Conservation (phyloP, 2,113 vertebrate genomes). For the Progne subis region DNA sequence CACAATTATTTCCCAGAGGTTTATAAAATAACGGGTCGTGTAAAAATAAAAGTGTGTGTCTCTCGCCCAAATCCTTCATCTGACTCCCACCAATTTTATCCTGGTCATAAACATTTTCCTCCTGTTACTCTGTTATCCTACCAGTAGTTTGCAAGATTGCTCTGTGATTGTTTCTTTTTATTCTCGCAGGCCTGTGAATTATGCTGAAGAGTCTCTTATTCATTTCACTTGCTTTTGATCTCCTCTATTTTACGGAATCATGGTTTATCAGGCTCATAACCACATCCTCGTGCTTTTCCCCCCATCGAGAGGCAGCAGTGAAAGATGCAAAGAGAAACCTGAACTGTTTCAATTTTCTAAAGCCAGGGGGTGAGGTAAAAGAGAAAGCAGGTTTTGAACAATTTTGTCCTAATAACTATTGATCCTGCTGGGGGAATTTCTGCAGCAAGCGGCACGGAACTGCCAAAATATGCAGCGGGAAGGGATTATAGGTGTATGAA, state of each 20-base stretch:
- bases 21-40: not conserved
- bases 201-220: not conserved
- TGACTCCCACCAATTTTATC: not conserved
- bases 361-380: not conserved
- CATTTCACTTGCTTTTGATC: not conserved
- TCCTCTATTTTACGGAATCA: not conserved
- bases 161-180: not conserved
- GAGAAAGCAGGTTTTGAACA: not conserved
- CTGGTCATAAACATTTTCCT: not conserved
- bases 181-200: not conserved
- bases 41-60: not conserved
- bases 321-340: not conserved
- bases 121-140: not conserved
- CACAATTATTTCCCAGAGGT: not conserved
- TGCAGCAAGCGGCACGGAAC: not conserved
- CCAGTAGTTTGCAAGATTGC: not conserved
- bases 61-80: not conserved
- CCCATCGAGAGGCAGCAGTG: not conserved
- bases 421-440: constrained; percentile 5
- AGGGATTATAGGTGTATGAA: not conserved
- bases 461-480: constrained; percentile 14
- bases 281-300: rapidly evolving
- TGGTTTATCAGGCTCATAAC: not conserved
- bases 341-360: not conserved
- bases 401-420: not conserved